These are phyloP conservation scores for Crenuchus spilurus DNA, from an alignment of 2,797 vertebrate genomes.

Conservation along the genomic window DNA sequence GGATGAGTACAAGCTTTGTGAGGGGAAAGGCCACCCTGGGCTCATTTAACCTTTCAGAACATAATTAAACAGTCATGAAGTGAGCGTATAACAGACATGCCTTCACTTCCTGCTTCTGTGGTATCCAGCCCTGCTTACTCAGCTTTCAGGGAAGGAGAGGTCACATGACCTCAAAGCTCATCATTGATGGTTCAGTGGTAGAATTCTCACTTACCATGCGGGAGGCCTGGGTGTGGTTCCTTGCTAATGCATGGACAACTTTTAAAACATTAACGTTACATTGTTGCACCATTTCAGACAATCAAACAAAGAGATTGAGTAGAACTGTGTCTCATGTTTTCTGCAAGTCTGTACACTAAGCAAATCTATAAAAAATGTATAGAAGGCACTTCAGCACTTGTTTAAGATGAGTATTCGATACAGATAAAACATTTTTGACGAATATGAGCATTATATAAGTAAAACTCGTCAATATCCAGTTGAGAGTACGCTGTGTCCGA, in stretches of 20 bases:
- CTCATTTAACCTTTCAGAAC: constrained; percentile 46
- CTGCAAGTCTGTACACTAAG: too few species aligned
- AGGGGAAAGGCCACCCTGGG: constrained; percentile 26
- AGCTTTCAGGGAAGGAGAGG: neutral
- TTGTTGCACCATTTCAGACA: too few species aligned
- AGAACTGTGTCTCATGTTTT: too few species aligned
- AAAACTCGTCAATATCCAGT: too few species aligned
- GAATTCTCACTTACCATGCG: constrained; percentile 57
- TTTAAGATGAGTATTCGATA: too few species aligned
- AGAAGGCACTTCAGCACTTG: too few species aligned
- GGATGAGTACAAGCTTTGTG: constrained; percentile 1
- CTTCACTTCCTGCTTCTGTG: neutral
- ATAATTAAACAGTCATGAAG: constrained; percentile 37
- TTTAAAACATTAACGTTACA: too few species aligned
- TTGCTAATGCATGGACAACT: constrained; percentile 39
- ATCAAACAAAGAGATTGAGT: too few species aligned
- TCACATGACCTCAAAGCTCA: neutral
- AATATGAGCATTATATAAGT: too few species aligned
- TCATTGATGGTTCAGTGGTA: constrained; percentile 55
- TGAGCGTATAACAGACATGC: neutral
- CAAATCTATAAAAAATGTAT: too few species aligned
- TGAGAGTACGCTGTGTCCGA: too few species aligned
- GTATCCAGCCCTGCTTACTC: neutral
- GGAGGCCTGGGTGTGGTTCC: constrained; percentile 57
- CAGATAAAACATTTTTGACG: too few species aligned